These are phyloP conservation scores for Noturus placidus DNA, from an alignment of 2,113 vertebrate species.

Conservation along the genomic window DNA sequence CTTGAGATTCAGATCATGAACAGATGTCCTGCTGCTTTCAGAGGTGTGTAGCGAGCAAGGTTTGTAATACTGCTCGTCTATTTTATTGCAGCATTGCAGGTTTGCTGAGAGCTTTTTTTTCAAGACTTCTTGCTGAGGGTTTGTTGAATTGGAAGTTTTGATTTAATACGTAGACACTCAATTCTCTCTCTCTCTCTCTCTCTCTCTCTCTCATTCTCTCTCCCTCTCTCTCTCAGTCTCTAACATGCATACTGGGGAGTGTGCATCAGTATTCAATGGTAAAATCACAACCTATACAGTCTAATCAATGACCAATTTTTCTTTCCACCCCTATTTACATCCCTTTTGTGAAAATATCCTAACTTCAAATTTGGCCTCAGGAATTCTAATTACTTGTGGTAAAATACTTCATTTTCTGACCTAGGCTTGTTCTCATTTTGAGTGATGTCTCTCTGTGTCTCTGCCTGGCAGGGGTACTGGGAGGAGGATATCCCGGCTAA, in stretches of 20 bases:
- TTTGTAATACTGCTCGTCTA: background rate
- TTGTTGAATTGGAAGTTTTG: background rate
- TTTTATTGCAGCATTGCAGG: background rate
- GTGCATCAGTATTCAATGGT: background rate
- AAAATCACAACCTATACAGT: background rate
- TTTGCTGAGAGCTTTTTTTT: background rate
- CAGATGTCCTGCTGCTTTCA: background rate
- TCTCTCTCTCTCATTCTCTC: background rate
- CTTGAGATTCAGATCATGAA: no score
- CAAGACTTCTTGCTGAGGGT: background rate
- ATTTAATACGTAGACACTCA: background rate
- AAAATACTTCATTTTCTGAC: constrained; percentile 11
- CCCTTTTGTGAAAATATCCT: background rate
- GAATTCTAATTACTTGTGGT: background rate
- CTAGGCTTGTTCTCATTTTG: constrained; percentile 13
- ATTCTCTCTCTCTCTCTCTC: background rate
- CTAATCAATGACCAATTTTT: background rate
- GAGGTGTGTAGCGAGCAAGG: background rate
- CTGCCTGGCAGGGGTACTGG: constrained; percentile 67
- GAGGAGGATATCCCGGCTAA: constrained; percentile 79
- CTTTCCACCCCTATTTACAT: background rate
- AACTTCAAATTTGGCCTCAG: background rate
- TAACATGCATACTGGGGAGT: background rate
- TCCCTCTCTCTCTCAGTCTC: background rate
- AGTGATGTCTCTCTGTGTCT: constrained; percentile 37